Base-by-base conservation (phyloP, 2,888 invertebrate species). In the Tetheella fluctuosa region DNA sequence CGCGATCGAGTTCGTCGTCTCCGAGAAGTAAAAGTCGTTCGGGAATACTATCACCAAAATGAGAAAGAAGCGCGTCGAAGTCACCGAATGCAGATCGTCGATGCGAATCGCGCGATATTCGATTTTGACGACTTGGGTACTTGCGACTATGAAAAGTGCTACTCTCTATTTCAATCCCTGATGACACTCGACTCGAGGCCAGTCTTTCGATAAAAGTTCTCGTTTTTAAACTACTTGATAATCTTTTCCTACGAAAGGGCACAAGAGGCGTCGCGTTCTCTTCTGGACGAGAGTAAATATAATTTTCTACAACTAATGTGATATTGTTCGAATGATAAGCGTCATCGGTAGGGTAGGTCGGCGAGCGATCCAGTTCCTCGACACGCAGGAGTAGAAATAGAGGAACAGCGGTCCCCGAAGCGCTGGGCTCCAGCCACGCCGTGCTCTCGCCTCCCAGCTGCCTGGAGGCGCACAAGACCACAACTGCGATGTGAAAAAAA, bases 401-500 rank as follows among this genome's bases (percentile, higher is more conserved):
- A 39, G 64, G 65, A 28, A 62, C 64, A 37, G 59, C 58, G 57
- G 61, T 59, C 30, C 54, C 60, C 64, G 39, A 60, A 23, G 61
- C 62, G 10, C 39, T n/a, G n/a, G 64, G 65, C 48, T 65, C 60
- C 52, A 61, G 57, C 62, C 54, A 48, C 62, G 59, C 53, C 60
- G 61, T 59, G 42, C 25, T 54, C 28, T 55, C 65, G 6, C 62
- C 66, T 5, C 54, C 65, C 6, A 42, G 58, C 1, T 62, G 65
- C n/a, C 70, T 69, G 6, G 77, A 72, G 59, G 73, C 73, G 64
- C 84, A 86, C 59, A 76, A 58, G 60, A 84, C 73, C 63, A 80
- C 78, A 54, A 80, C 86, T 85, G 79, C 20, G 69, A 74, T 52
- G n/a, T 2, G 15, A 59, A 52, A 59, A 6, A 8, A 52, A 17